A percentile compares a stretch with the other conserved stretches of the same genome.
Conservation (phyloP, 2,888 invertebrate species). For the Heliconius charithonia region DNA sequence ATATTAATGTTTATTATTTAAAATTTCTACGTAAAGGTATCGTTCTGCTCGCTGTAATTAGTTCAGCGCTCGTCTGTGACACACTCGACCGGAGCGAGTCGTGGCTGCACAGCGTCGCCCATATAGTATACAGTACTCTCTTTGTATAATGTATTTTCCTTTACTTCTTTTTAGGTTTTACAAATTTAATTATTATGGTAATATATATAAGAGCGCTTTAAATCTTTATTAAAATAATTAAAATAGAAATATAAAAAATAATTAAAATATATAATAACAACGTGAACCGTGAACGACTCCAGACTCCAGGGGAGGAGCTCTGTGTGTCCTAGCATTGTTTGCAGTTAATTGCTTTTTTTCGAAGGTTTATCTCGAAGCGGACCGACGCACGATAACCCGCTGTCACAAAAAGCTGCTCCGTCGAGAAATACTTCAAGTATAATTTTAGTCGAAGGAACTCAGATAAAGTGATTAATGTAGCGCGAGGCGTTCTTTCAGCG, state of each 20-base stretch:
- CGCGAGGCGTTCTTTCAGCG: conserved; percentile 53
- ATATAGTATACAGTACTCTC: too few relatives aligned
- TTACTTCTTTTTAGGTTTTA: too few relatives aligned
- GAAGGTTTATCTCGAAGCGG: conserved; percentile 29
- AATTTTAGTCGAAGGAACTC: conserved; percentile 45
- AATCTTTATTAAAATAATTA: too few relatives aligned
- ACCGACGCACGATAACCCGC: conserved; percentile 45
- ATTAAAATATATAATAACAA: conserved; percentile 6
- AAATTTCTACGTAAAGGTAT: too few relatives aligned
- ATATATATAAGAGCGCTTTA: not conserved
- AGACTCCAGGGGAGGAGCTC: conserved; percentile 18
- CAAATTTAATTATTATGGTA: too few relatives aligned
- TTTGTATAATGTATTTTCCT: too few relatives aligned
- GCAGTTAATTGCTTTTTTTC: conserved; percentile 40
- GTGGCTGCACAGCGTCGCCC: not conserved
- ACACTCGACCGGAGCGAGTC: not conserved
- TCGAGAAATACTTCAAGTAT: conserved; percentile 45
- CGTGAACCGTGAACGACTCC: not conserved
- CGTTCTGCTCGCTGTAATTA: not conserved
- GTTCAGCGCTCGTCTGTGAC: conserved; percentile 5
- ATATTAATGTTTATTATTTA: too few relatives aligned
- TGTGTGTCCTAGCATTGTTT: conserved; percentile 36
- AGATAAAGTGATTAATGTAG: conserved; percentile 57
- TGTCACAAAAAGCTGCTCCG: conserved; percentile 49
- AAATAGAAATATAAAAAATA: too few relatives aligned